Percentiles rank a stretch among this genome's conserved stretches.
These are phyloP conservation scores for Lagocephalus sceleratus DNA, from an alignment of 2,797 vertebrate genomes.

Conservation along the genomic window DNA sequence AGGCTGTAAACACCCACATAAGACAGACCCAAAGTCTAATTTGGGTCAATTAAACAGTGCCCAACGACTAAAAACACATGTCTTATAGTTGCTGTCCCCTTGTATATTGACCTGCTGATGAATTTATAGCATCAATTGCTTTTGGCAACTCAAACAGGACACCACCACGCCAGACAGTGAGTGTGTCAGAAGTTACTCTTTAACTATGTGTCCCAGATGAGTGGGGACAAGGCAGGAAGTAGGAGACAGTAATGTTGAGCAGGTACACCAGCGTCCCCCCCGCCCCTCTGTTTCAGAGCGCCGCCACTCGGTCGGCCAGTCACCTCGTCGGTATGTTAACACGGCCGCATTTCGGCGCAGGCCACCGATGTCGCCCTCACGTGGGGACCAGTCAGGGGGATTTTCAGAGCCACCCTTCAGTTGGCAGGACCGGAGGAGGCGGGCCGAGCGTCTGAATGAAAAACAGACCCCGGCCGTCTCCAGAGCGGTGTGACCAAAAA, in stretches of 20 bases:
- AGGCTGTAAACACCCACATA: too few species aligned
- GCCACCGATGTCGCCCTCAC: not conserved
- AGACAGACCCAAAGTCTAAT: too few species aligned
- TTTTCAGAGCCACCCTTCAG: not conserved
- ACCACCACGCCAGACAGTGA: constrained; percentile 32
- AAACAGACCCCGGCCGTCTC: not conserved
- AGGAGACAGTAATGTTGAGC: not conserved
- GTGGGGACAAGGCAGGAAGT: not conserved
- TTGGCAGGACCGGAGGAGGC: not conserved
- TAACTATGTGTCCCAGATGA: constrained; percentile 13
- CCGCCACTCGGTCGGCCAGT: not conserved
- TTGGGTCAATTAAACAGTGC: too few species aligned
- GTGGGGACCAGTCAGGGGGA: not conserved
- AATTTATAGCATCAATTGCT: too few species aligned
- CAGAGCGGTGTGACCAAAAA: too few species aligned
- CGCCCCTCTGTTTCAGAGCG: not conserved
- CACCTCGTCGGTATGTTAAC: not conserved
- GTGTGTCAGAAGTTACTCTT: constrained; percentile 34
- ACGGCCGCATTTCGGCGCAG: not conserved
- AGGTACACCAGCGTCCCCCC: not conserved
- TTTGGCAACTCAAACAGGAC: not conserved
- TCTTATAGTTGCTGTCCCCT: too few species aligned
- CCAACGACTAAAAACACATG: too few species aligned
- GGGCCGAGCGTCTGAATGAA: not conserved
- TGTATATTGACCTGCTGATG: too few species aligned